Evolutionary conservation across 2,888 invertebrate species (phyloP).

Genomic region (Melieria crassipennis): DNA sequence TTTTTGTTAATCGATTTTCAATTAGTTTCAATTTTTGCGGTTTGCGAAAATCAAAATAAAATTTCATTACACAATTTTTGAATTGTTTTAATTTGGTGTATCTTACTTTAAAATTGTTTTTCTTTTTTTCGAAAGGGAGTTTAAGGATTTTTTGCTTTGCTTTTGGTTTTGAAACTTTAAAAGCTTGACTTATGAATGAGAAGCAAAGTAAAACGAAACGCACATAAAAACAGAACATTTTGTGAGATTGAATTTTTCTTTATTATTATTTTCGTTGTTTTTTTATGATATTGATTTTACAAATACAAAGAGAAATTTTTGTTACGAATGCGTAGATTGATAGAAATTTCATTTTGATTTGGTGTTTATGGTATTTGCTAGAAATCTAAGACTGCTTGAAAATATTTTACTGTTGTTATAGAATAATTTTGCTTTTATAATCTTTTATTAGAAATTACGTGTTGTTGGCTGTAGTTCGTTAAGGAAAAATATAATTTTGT

Average conservation of each 20-base stretch:
- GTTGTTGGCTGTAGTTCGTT: not conserved
- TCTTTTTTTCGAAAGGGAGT: constrained; percentile 38
- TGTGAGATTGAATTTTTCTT: too few relatives aligned
- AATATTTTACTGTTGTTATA: constrained; percentile 43
- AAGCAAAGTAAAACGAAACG: constrained; percentile 55
- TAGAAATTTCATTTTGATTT: constrained; percentile 64
- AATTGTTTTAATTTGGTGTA: not conserved
- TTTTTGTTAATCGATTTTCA: constrained; percentile 34
- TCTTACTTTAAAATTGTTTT: constrained; percentile 3
- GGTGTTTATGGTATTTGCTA: constrained; percentile 56
- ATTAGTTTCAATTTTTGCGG: constrained; percentile 33
- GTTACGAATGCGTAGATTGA: constrained; percentile 8
- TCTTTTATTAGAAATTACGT: constrained; percentile 4
- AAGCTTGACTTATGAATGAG: constrained; percentile 49
- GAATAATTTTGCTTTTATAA: constrained; percentile 25
- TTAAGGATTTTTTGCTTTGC: constrained; percentile 12
- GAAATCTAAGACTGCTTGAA: constrained; percentile 48
- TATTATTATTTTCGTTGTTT: not conserved
- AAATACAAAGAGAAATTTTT: not conserved
- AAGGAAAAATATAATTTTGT: constrained; percentile 45
- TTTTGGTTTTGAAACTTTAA: constrained; percentile 34
- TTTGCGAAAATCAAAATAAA: constrained; percentile 60
- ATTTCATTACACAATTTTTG: constrained; percentile 49
- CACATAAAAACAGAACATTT: not conserved
- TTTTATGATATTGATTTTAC: constrained; percentile 4